Evolutionary conservation across 2,888 invertebrate species (phyloP).

Genomic region (Acronicta psi): DNA sequence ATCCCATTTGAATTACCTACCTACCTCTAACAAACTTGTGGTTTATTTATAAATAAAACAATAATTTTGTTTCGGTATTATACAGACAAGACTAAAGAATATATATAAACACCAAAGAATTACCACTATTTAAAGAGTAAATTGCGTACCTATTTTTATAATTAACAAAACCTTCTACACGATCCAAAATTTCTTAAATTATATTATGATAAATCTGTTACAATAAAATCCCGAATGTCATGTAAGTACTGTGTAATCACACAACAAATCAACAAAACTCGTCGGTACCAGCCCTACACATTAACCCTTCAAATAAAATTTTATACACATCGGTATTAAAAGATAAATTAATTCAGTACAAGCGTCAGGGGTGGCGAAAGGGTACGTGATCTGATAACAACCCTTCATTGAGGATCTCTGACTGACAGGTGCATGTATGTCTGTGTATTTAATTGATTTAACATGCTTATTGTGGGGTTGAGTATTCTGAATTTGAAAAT

Average conservation of each 20-base stretch:
- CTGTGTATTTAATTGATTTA: constrained; percentile 33
- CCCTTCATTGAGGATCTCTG: constrained; percentile 33
- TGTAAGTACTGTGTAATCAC: too few relatives aligned
- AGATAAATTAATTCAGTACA: constrained; percentile 57
- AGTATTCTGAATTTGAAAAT: not conserved
- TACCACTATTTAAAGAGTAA: too few relatives aligned
- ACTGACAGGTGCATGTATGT: constrained; percentile 40
- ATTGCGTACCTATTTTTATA: too few relatives aligned
- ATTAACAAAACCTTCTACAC: too few relatives aligned
- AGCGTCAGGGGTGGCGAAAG: constrained; percentile 37
- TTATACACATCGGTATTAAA: constrained; percentile 49
- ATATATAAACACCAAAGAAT: too few relatives aligned
- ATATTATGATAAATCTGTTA: too few relatives aligned
- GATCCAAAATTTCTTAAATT: too few relatives aligned
- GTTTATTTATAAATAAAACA: not conserved
- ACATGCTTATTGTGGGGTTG: constrained; percentile 26
- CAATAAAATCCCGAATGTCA: too few relatives aligned
- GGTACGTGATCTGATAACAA: constrained; percentile 47
- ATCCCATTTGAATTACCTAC: not conserved
- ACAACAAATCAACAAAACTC: not conserved
- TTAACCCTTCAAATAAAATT: constrained; percentile 54
- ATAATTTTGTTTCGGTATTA: too few relatives aligned
- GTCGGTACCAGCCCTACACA: constrained; percentile 33
- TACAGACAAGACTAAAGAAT: too few relatives aligned
- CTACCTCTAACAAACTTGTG: constrained; percentile 10